Evolutionary conservation across 2,113 vertebrate species (phyloP).

Genomic region (Butorides virescens): DNA sequence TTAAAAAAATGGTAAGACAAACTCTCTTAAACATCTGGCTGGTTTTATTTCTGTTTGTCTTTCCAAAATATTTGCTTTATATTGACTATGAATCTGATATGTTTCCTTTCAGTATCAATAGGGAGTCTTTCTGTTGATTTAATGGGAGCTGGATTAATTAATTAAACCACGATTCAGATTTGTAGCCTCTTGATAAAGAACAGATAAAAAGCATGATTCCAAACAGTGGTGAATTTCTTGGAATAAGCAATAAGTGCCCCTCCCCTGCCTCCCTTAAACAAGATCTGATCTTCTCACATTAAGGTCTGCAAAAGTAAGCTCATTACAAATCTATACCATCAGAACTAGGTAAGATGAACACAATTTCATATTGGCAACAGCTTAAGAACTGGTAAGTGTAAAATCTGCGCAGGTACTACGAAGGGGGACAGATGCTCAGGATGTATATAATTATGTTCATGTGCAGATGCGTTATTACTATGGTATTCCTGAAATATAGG

Average conservation of each 20-base stretch:
- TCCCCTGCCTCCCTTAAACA: too few species aligned
- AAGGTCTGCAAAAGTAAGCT: not conserved
- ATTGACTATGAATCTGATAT: not conserved
- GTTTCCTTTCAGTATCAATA: not conserved
- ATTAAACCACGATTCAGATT: not conserved
- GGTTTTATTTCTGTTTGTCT: not conserved
- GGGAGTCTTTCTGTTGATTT: not conserved
- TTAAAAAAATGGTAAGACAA: not conserved
- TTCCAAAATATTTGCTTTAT: not conserved
- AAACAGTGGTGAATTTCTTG: not conserved
- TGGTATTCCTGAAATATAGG: not conserved
- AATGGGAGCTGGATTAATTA: not conserved
- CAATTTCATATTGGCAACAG: not conserved
- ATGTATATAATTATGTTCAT: not conserved
- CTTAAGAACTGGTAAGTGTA: not conserved
- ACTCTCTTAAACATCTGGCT: not conserved
- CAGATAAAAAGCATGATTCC: not conserved
- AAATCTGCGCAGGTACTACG: not conserved
- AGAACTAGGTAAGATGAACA: not conserved
- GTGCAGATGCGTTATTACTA: not conserved
- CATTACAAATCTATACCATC: accelerated
- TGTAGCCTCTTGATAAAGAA: not conserved
- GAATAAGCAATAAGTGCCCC: not conserved
- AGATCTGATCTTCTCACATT: not conserved
- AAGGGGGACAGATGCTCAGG: not conserved